These are phyloP conservation scores for Kryptolebias marmoratus DNA, from an alignment of 2,113 vertebrate species.

Conservation along the genomic window DNA sequence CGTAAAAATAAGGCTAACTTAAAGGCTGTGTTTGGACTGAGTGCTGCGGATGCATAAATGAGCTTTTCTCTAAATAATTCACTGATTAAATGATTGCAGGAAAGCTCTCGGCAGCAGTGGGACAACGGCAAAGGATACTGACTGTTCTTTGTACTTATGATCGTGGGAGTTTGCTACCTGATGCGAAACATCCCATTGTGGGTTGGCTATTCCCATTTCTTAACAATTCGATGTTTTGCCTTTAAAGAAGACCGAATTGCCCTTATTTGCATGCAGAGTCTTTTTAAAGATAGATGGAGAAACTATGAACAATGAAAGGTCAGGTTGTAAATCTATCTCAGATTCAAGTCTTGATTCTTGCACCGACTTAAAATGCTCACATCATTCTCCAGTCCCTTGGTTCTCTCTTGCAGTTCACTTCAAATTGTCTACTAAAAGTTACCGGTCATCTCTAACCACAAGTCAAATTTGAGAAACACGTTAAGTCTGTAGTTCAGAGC, in stretches of 20 bases:
- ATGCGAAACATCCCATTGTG: slow-evolving; percentile 52
- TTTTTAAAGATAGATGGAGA: too few species aligned
- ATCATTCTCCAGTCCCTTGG: too few species aligned
- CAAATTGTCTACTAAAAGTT: too few species aligned
- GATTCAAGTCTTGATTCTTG: too few species aligned
- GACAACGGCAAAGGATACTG: slow-evolving; percentile 49
- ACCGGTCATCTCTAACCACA: too few species aligned
- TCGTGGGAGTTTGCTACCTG: slow-evolving; percentile 59
- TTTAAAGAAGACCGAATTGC: slow-evolving; percentile 67
- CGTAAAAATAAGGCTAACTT: too few species aligned
- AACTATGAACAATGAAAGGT: too few species aligned
- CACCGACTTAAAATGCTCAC: too few species aligned
- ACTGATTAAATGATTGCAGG: slow-evolving; percentile 45
- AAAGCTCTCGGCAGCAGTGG: slow-evolving; percentile 34
- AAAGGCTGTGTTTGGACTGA: not conserved
- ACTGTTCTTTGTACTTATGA: slow-evolving; percentile 59
- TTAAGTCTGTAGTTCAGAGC: too few species aligned
- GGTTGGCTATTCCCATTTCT: slow-evolving; percentile 44
- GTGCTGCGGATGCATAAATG: slow-evolving; percentile 23
- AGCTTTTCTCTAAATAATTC: slow-evolving; percentile 54
- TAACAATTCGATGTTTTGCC: slow-evolving; percentile 66
- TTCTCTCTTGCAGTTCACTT: too few species aligned
- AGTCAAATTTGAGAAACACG: too few species aligned
- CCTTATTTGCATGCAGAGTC: slow-evolving; percentile 31
- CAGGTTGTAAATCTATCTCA: too few species aligned